A percentile compares a stretch with the other conserved stretches of the same genome.
Evolutionary conservation across 2,797 vertebrate genomes (phyloP).

Genomic region (Nasua narica): DNA sequence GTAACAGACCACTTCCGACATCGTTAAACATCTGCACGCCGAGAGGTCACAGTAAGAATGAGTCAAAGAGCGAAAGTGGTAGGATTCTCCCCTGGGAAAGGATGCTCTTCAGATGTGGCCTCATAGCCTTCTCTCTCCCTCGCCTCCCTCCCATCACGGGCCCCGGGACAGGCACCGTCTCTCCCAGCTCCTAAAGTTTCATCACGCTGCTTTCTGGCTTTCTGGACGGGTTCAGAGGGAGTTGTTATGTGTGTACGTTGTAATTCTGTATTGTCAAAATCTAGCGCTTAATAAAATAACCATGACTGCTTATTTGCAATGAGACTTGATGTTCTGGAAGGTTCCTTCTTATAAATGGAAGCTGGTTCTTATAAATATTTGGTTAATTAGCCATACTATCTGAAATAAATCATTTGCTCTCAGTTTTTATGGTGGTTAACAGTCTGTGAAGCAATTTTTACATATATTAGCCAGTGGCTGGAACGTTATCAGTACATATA

Average conservation of each 20-base stretch:
- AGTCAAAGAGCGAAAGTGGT: conserved; percentile 59
- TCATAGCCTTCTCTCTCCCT: not conserved
- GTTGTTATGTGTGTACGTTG: fast-evolving
- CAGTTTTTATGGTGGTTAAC: not conserved
- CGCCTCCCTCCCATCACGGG: not conserved
- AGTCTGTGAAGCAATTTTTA: not conserved
- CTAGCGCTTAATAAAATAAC: not conserved
- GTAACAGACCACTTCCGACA: conserved; percentile 59
- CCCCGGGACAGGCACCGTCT: not conserved
- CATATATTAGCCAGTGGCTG: not conserved
- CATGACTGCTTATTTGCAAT: not conserved
- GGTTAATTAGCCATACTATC: not conserved
- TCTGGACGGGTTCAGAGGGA: not conserved
- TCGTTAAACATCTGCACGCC: conserved; percentile 61
- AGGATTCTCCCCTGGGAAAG: not conserved
- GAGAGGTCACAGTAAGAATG: conserved; percentile 38
- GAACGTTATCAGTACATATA: not conserved
- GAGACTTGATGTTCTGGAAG: not conserved
- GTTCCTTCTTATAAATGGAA: not conserved
- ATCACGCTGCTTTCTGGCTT: not conserved
- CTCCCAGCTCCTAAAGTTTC: not conserved
- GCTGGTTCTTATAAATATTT: not conserved
- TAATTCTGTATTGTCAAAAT: not conserved
- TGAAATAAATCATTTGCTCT: not conserved
- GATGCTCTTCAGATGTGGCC: not conserved